Percentiles rank a stretch among this genome's conserved stretches.
Evolutionary conservation across 2,113 vertebrate species (phyloP).

Genomic region (Semicossyphus pulcher): DNA sequence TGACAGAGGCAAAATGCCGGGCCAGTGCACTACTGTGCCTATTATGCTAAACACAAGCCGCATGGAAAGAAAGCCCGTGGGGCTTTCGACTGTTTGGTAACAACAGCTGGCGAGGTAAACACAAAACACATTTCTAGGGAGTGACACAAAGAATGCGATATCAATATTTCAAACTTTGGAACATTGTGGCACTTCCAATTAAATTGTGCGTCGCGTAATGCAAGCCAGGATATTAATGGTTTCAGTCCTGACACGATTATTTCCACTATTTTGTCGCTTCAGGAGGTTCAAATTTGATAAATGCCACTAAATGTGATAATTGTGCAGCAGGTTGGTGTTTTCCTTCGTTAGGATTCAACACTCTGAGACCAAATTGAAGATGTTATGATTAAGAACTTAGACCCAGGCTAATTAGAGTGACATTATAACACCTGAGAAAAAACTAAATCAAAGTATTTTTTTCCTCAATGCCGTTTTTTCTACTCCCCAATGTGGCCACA

Average conservation of each 20-base stretch:
- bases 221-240: constrained; percentile 52
- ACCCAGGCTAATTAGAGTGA: constrained; percentile 38
- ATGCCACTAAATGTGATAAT: constrained; percentile 40
- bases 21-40: constrained; percentile 62
- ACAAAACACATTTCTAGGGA: constrained; percentile 56
- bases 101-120: constrained; percentile 60
- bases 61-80: constrained; percentile 44
- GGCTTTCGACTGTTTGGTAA: constrained; percentile 56
- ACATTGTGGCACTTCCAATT: constrained; percentile 51
- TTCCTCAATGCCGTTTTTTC: background rate
- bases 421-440: constrained; percentile 16
- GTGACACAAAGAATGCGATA: constrained; percentile 53
- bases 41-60: constrained; percentile 70
- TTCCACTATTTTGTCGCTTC: constrained; percentile 44
- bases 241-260: constrained; percentile 48
- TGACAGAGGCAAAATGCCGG: constrained; percentile 66
- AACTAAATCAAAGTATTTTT: background rate
- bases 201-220: constrained; percentile 43
- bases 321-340: constrained; percentile 13
- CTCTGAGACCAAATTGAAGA: constrained; percentile 20
- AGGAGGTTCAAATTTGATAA: constrained; percentile 13
- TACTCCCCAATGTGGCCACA: constrained; percentile 18
- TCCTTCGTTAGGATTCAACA: constrained; percentile 32
- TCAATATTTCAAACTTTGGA: constrained; percentile 57
- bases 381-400: constrained; percentile 15